A percentile compares a stretch with the other conserved stretches of the same genome.
Evolutionary conservation across 2,888 invertebrate species (phyloP).

Genomic region (Pandemis cinnamomeana): DNA sequence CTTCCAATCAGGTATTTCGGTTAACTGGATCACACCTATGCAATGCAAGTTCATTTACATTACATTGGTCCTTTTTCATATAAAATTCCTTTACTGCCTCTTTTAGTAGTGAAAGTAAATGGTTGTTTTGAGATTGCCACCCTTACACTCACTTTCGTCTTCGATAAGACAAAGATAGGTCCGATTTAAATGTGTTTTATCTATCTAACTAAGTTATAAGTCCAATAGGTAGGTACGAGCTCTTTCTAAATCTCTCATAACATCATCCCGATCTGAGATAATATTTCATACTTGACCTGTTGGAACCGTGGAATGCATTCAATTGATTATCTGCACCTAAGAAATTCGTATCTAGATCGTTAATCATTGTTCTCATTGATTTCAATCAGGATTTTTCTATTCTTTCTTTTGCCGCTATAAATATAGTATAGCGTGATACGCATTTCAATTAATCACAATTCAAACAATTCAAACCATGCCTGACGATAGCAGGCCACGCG

Average conservation of each 20-base stretch:
- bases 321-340: slow-evolving; percentile 26
- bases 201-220: no score
- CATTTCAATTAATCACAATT: not conserved
- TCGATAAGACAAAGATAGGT: not conserved
- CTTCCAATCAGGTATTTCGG: not conserved
- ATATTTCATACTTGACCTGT: slow-evolving; percentile 25
- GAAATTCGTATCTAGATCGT: slow-evolving; percentile 31
- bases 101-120: no score
- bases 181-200: no score
- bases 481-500: no score
- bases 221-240: slow-evolving; percentile 40
- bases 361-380: slow-evolving; percentile 19
- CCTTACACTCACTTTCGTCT: no score
- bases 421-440: no score
- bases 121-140: no score
- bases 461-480: not conserved
- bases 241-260: slow-evolving; percentile 48
- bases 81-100: no score
- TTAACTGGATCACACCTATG: not conserved
- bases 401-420: not conserved
- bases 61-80: no score
- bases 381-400: no score
- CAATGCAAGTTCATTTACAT: not conserved
- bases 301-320: slow-evolving; percentile 20
- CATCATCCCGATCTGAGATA: slow-evolving; percentile 43